Percentiles rank a stretch among this genome's conserved stretches.
These are phyloP conservation scores for Drosophila bifasciata DNA, from an alignment of 1,140 invertebrate species.

Conservation along the genomic window DNA sequence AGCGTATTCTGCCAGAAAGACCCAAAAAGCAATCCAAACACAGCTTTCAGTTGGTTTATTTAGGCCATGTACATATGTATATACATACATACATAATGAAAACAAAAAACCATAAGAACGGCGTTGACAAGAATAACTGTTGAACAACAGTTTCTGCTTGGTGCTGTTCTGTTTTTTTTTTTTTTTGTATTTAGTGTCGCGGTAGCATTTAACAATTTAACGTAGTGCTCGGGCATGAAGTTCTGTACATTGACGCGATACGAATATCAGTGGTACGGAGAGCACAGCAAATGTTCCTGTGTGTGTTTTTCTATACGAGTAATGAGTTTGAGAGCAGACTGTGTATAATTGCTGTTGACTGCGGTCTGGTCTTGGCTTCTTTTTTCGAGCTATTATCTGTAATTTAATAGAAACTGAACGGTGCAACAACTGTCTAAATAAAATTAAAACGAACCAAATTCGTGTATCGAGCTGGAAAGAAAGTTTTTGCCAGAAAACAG, in stretches of 20 bases:
- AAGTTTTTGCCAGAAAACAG: slow-evolving; percentile 33
- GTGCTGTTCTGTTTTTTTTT: slow-evolving; percentile 21
- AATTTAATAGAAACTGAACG: slow-evolving; percentile 81
- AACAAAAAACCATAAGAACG: slow-evolving; percentile 15
- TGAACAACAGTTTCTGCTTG: slow-evolving; percentile 50
- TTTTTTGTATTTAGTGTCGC: slow-evolving; percentile 61
- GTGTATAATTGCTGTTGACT: slow-evolving; percentile 58
- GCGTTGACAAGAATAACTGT: slow-evolving; percentile 59
- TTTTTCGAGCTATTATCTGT: slow-evolving; percentile 64
- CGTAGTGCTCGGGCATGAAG: slow-evolving; percentile 81
- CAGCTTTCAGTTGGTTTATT: slow-evolving; percentile 77
- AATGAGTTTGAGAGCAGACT: slow-evolving; percentile 26
- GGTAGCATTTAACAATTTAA: slow-evolving; percentile 80
- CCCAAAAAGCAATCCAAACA: slow-evolving; percentile 57
- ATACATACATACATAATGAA: slow-evolving; percentile 50
- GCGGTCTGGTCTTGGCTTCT: slow-evolving; percentile 40
- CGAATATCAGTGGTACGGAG: slow-evolving; percentile 27
- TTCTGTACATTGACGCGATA: slow-evolving; percentile 79
- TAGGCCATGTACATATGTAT: slow-evolving; percentile 69
- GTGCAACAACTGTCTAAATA: slow-evolving; percentile 79
- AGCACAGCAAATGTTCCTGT: slow-evolving; percentile 5
- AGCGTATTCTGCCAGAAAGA: slow-evolving; percentile 1
- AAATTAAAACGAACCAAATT: slow-evolving; percentile 57
- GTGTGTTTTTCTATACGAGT: slow-evolving; percentile 25
- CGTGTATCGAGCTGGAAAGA: neutral